Evolutionary conservation across 2,113 vertebrate species (phyloP).

Genomic region (Grammomys surdaster): DNA sequence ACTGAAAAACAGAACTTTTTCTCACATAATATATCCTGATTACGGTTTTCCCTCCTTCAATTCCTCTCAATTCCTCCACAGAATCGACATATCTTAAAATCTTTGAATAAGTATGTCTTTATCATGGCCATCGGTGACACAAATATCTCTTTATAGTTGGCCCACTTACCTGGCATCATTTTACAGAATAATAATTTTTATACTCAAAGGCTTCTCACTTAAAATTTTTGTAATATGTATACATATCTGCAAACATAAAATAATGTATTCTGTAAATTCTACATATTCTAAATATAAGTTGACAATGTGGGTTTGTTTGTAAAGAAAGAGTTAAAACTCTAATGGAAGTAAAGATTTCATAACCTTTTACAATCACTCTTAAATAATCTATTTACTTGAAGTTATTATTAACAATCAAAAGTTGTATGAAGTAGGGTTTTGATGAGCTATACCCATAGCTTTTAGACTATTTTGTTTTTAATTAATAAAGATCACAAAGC

Average conservation of each 20-base stretch:
- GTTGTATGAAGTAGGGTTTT: background rate
- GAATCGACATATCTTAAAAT: background rate
- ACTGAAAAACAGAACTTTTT: background rate
- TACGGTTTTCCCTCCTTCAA: background rate
- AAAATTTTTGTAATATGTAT: background rate
- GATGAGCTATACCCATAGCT: background rate
- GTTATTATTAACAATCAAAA: background rate
- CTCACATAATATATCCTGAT: background rate
- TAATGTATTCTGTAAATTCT: background rate
- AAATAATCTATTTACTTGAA: constrained; percentile 15
- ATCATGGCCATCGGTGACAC: background rate
- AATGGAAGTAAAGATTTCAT: background rate
- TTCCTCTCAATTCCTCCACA: background rate
- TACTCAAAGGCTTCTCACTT: background rate
- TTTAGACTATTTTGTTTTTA: background rate
- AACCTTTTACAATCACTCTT: background rate
- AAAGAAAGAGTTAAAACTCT: constrained; percentile 8
- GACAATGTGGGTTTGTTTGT: background rate
- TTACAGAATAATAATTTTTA: background rate
- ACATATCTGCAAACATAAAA: background rate
- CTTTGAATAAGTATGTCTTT: background rate
- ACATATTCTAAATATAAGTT: background rate
- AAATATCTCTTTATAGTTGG: background rate
- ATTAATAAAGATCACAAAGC: background rate
- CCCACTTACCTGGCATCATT: background rate